Evolutionary conservation across 2,888 invertebrate species (phyloP), one percentile per base, ranked within the genome.

Genomic region (Helleia helle): DNA sequence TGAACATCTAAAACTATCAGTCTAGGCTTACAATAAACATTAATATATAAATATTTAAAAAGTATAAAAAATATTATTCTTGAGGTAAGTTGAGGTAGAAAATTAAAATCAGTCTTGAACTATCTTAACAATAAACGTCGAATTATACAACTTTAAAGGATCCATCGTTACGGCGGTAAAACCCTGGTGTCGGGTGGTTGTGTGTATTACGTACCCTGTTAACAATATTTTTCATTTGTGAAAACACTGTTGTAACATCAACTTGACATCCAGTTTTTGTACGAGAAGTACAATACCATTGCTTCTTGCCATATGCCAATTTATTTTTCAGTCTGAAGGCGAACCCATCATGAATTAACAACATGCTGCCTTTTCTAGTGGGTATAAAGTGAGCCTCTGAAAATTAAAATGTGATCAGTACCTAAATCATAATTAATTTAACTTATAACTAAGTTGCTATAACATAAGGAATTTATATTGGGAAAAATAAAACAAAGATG

Each of bases 271-370:
- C 79, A 1, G 75, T 71, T 48, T 79, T 79, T 0, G 62, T 68
- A 1, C 81, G 59, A 1, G 76, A 74, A 18, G 71, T 76, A 40
- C 81, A 81, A 44, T 81, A 81, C 81, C 81, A 81, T 44, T 81
- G 81, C 42, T 80, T 80, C 53, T 77, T 81, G 17, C 81, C 80
- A 51, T 79, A 75, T 0, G 81, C 81, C 36, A 81, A 50, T 55
- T 77, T 80, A 41, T 81, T 81, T 48, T 81, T 81, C 12, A 81
- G 50, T 9, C 81, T 62, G 46, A 81, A 81, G 28, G 81, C 79
- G 47, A 64, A 77, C 6, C 81, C 80, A 41, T 77, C 58, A 42
- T 80, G 71, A 0, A 80, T 76, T 25, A 81, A 53, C 3, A 81
- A 52, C 45, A 70, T 56, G 43, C 79, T 79, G 4, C 81, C 81